These are phyloP conservation scores for Creontiades dilutus DNA, from an alignment of 2,888 invertebrate species.

Conservation along the genomic window DNA sequence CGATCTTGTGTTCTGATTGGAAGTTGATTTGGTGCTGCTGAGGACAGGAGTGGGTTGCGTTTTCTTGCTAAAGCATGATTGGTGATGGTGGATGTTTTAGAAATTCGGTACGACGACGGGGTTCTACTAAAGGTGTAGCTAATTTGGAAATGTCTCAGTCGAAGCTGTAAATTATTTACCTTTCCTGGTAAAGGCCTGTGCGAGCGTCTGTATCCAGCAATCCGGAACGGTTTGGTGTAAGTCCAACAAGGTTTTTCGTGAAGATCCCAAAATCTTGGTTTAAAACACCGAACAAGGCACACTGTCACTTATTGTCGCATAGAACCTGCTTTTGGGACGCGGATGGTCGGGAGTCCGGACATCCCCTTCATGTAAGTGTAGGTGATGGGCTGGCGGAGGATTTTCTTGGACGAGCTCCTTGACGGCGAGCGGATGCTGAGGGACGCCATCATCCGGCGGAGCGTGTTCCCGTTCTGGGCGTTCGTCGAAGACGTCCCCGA, in stretches of 20 bases:
- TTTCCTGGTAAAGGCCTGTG: neutral
- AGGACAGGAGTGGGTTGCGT: neutral
- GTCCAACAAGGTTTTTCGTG: neutral
- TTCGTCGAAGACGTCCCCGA: constrained; percentile 78
- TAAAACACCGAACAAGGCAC: neutral
- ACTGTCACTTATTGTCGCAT: constrained; percentile 68
- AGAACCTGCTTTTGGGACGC: constrained; percentile 81
- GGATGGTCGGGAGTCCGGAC: constrained; percentile 89
- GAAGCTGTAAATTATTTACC: neutral
- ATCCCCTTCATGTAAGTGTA: constrained; percentile 90
- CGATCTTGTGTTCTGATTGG: too few species aligned
- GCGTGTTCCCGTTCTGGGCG: constrained; percentile 76
- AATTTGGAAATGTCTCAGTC: neutral
- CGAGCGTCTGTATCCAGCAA: neutral
- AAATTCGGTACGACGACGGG: neutral
- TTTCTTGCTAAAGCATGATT: neutral
- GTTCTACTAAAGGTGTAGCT: neutral
- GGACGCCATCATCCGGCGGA: constrained; percentile 76
- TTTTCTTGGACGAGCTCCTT: constrained; percentile 82
- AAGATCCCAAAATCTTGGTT: neutral
- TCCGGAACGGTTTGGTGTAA: neutral
- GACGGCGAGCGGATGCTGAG: constrained; percentile 71
- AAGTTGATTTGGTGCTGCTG: too few species aligned
- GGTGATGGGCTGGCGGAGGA: constrained; percentile 87
- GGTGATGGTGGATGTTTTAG: neutral